Evolutionary conservation across 2,797 vertebrate genomes (phyloP), one percentile per base, ranked within the genome.

Genomic region (Sciaenops ocellatus): DNA sequence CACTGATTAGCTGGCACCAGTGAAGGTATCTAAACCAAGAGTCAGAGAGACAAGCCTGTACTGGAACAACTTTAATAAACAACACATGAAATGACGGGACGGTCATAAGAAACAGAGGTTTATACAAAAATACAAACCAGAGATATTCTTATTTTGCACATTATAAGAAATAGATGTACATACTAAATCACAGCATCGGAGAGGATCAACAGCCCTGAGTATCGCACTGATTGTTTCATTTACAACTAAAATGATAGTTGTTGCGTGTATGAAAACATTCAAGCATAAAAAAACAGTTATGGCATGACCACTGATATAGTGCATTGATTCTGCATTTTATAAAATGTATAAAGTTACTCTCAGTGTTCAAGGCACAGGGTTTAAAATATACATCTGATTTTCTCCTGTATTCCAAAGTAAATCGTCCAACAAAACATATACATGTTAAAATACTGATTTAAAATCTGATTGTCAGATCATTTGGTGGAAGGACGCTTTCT

Each of bases 171-270:
- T 1, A 62, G 8, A 66, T 13, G 50, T 50, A 46, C 24, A 70
- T 15, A 38, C 34, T 38, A 59, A 67, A 79, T 47, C 46, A 57
- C 22, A 78, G 69, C 22, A 78, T 1, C 15, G 42, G n/a, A 70
- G 24, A 70, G 47, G 62, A 82, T 74, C 30, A 72, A 61, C 63
- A 59, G 56, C 52, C 89, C 90, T 89, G 86, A 87, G 85, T 41
- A 18, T 72, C 67, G 74, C 62, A 86, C 26, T 34, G 56, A 82
- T 64, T 62, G 26, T 76, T 77, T 73, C 22, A 55, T 84, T 42
- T 20, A 64, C 6, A 2, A 17, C 30, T 62, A 17, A 51, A 84
- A 61, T 6, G 0, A 76, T 56, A 66, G 64, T 67, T 66, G 87
- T 83, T 46, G 44, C 26, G 70, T 16, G 26, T 44, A 62, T 51